Conservation (phyloP, 2,888 invertebrate species). For the Noctua janthina region DNA sequence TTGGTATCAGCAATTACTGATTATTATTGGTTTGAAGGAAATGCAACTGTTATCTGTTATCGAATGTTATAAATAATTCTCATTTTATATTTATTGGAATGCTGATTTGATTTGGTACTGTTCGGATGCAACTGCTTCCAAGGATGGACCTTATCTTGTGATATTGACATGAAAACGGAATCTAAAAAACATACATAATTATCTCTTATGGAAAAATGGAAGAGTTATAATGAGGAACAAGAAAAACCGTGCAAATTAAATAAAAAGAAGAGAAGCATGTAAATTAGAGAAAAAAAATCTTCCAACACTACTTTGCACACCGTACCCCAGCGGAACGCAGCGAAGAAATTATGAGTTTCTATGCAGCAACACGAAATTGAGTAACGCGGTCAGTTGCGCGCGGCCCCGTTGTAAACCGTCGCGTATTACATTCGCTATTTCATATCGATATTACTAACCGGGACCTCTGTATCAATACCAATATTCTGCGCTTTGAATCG, state of each 20-base stretch:
- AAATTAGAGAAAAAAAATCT: background rate
- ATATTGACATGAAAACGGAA: background rate
- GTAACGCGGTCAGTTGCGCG: constrained; percentile 60
- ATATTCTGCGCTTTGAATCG: constrained; percentile 19
- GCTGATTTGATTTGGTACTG: background rate
- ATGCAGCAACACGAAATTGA: constrained; percentile 56
- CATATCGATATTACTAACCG: constrained; percentile 34
- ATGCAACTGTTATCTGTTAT: constrained; percentile 30
- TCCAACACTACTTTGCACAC: background rate
- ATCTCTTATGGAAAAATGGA: background rate
- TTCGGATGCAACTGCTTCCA: background rate
- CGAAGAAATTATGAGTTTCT: constrained; percentile 40
- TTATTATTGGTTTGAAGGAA: constrained; percentile 35
- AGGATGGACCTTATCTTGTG: background rate
- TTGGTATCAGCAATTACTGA: constrained; percentile 45
- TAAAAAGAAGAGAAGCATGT: background rate
- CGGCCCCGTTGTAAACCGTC: constrained; percentile 34
- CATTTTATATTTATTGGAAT: constrained; percentile 9
- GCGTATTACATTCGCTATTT: constrained; percentile 45
- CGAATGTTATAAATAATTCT: constrained; percentile 7
- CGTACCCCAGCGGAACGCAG: constrained; percentile 7
- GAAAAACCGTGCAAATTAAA: background rate
- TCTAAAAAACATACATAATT: background rate
- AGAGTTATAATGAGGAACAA: background rate
- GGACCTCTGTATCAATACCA: background rate